These are phyloP conservation scores for Metridium senile DNA, from an alignment of 92 coral and sea anemone species.

Conservation along the genomic window DNA sequence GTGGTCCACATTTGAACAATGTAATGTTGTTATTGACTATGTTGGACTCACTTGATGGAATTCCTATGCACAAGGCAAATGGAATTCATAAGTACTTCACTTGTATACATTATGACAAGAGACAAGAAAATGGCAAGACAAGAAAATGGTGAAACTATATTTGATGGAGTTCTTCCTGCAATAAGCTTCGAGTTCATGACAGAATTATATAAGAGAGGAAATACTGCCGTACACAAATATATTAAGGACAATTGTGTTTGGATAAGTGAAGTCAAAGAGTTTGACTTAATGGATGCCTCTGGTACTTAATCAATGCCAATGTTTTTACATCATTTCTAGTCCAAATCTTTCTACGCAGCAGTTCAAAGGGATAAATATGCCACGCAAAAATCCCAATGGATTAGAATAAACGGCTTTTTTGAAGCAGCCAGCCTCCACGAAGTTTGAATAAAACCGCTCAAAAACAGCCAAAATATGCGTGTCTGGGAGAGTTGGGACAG, in stretches of 20 bases:
- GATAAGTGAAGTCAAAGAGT: constrained; percentile 68
- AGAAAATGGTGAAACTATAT: constrained; percentile 46
- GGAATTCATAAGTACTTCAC: constrained; percentile 25
- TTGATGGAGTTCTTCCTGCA: constrained; percentile 56
- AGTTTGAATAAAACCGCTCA: too few relatives aligned
- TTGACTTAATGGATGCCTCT: constrained; percentile 49
- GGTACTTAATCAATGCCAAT: constrained; percentile 51
- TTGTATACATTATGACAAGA: constrained; percentile 59
- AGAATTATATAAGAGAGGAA: constrained; percentile 47
- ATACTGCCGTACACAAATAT: constrained; percentile 40
- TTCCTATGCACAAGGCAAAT: constrained; percentile 20
- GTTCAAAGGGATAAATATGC: too few relatives aligned
- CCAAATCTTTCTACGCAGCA: too few relatives aligned
- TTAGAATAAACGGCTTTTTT: too few relatives aligned
- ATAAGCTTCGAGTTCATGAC: constrained; percentile 36
- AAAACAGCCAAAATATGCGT: too few relatives aligned
- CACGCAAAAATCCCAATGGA: too few relatives aligned
- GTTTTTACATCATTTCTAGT: too few relatives aligned
- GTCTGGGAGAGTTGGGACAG: too few relatives aligned
- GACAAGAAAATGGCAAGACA: constrained; percentile 62
- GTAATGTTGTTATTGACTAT: constrained; percentile 43
- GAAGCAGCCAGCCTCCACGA: too few relatives aligned
- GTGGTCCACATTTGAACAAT: constrained; percentile 53
- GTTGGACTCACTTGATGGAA: constrained; percentile 43
- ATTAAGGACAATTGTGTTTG: constrained; percentile 40